A percentile compares a stretch with the other conserved stretches of the same genome.
Evolutionary conservation across 2,113 vertebrate genomes (phyloP).

Genomic region (Clarias macrocephalus): DNA sequence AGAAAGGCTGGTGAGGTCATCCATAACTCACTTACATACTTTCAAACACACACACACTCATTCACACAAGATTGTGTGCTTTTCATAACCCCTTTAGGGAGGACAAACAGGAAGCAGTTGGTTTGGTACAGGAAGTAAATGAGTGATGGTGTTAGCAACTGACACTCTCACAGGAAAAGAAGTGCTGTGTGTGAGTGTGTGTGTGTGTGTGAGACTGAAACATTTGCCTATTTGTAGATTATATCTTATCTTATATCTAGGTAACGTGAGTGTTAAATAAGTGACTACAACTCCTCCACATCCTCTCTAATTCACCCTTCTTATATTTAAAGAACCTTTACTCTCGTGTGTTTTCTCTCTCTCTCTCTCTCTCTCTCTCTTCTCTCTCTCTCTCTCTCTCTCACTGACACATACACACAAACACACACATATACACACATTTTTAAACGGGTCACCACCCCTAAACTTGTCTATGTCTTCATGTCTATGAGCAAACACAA

Average conservation of each 20-base stretch:
- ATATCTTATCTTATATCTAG: neutral
- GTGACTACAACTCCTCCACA: neutral
- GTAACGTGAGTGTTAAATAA: neutral
- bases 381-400: conserved; percentile 6
- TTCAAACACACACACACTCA: conserved; percentile 13
- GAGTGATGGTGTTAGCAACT: conserved; percentile 7
- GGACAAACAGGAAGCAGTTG: conserved; percentile 50
- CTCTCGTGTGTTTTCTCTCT: too few species aligned
- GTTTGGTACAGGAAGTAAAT: conserved; percentile 48
- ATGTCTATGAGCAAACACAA: neutral
- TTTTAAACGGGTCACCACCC: neutral
- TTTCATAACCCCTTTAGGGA: conserved; percentile 25
- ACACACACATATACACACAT: neutral
- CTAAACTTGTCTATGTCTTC: neutral
- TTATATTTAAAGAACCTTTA: neutral
- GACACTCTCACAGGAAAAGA: conserved; percentile 28
- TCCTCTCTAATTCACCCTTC: neutral
- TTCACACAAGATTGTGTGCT: conserved; percentile 6
- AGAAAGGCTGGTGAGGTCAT: conserved; percentile 69
- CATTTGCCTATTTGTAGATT: neutral
- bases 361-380: neutral
- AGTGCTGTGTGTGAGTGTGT: neutral
- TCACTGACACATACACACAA: neutral
- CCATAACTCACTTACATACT: conserved; percentile 1
- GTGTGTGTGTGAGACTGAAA: neutral